Base-by-base conservation (phyloP, 2,888 invertebrate species). In the Leptogaster cylindrica region DNA sequence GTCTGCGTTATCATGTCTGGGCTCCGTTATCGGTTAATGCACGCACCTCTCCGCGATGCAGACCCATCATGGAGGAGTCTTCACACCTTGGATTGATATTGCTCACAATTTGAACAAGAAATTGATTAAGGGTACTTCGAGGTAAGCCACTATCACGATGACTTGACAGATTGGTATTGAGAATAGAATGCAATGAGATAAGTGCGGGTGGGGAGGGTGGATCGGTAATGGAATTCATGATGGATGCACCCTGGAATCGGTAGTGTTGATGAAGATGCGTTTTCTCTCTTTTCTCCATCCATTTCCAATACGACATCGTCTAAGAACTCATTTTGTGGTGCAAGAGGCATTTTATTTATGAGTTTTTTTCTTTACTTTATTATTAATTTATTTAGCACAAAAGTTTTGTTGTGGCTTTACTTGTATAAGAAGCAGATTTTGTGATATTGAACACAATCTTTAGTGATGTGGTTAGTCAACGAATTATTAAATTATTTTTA, bases 31-130 rank as follows among this genome's bases (percentile, higher is more conserved):
- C 55, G 55, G 39, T 20, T 55, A 55, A 55, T 55, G 55, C 36
- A 55, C 36, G 55, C 39, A 39, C 2, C 39, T 1, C 14, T 18
- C 33, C 5, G 31, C 18, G 14, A 33, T 23, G 20, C 12, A 12
- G 36, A 16, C 55, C 16, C n/a, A 1, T 2, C 27, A 20, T 20
- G 5, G n/a, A 7, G 31, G 31, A 23, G 36, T 33, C 39, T 55
- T 55, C 36, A 55, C 55, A 55, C 55, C 55, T 55, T 33, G 36
- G 36, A 3, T 23, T 20, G 55, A 55, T 55, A 55, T 55, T 55
- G 55, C 36, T 36, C 31, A 55, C 55, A 23, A 25, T 36, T 36
- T 36, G 23, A 23, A 36, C 39, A 16, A 55, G 55, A 39, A 55
- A 55, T 55, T 55, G 33, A 55, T 55, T 39, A 20, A 50, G 25